Evolutionary conservation across 92 coral and sea anemone species (phyloP).

Genomic region (Umimayanthus chanpuru): DNA sequence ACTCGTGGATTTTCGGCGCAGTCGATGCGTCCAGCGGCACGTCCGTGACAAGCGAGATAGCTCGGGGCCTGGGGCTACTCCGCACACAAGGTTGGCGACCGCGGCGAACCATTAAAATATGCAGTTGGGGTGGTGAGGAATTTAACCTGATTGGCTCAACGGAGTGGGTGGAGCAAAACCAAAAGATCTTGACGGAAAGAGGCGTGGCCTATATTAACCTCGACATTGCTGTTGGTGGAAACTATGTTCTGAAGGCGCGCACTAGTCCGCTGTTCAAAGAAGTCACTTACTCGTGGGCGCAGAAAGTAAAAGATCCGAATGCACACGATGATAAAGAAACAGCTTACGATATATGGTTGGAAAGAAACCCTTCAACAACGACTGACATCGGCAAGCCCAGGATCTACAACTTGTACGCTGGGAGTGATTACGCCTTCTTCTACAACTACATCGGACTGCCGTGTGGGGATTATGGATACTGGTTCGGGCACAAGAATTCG

Average conservation of each 20-base stretch:
- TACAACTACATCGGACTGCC: constrained; percentile 92
- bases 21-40: constrained; percentile 93
- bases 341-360: constrained; percentile 78
- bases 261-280: constrained; percentile 87
- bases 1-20: constrained; percentile 91
- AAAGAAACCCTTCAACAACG: constrained; percentile 61
- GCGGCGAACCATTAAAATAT: constrained; percentile 86
- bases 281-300: constrained; percentile 74
- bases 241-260: constrained; percentile 80
- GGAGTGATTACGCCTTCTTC: constrained; percentile 92
- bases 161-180: constrained; percentile 95
- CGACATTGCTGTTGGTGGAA: constrained; percentile 91
- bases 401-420: constrained; percentile 65
- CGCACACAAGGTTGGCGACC: constrained; percentile 93
- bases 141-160: constrained; percentile 92
- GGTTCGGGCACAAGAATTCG: constrained; percentile 65
- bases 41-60: constrained; percentile 79
- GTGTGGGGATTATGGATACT: constrained; percentile 89
- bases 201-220: constrained; percentile 92
- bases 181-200: constrained; percentile 72
- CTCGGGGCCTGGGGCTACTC: constrained; percentile 81
- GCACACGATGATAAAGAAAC: constrained; percentile 55
- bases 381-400: constrained; percentile 62
- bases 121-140: constrained; percentile 99
- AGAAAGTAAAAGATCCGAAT: constrained; percentile 69